Conservation (phyloP, 1,140 invertebrate genomes). For the Alviniconcha marisindica region DNA sequence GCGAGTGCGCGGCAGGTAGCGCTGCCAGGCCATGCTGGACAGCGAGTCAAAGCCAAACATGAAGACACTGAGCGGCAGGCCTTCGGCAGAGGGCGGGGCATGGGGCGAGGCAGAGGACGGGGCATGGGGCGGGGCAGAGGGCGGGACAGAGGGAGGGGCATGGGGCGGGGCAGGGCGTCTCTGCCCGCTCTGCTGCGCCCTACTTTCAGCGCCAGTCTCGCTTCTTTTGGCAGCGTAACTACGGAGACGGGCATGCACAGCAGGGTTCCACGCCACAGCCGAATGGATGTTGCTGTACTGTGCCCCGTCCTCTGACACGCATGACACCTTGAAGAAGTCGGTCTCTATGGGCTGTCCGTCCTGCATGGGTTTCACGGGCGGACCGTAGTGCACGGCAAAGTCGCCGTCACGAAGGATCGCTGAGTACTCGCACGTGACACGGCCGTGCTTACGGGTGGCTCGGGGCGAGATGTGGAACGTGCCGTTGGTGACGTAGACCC, state of each 20-base stretch:
- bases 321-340: conserved; percentile 64
- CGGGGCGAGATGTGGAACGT: conserved; percentile 44
- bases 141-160: not conserved
- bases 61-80: conserved; percentile 89
- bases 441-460: conserved; percentile 43
- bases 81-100: not conserved
- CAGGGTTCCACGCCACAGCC: conserved; percentile 52
- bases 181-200: not conserved
- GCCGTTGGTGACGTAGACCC: conserved; percentile 56
- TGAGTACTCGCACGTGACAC: conserved; percentile 58
- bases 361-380: conserved; percentile 42
- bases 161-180: not conserved
- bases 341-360: conserved; percentile 48
- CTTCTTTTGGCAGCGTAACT: not conserved
- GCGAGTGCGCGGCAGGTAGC: conserved; percentile 90
- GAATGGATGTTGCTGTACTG: conserved; percentile 64
- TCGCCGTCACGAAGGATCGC: conserved; percentile 52
- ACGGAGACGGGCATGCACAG: conserved; percentile 3
- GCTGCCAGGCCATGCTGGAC: conserved; percentile 89
- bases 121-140: no score
- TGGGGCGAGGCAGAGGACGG: no score
- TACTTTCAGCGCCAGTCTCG: not conserved
- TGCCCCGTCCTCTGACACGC: conserved; percentile 48
- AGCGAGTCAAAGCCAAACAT: conserved; percentile 94
- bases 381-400: conserved; percentile 28